Evolutionary conservation across 2,888 invertebrate genomes (phyloP).

Genomic region (Mythimna loreyi): DNA sequence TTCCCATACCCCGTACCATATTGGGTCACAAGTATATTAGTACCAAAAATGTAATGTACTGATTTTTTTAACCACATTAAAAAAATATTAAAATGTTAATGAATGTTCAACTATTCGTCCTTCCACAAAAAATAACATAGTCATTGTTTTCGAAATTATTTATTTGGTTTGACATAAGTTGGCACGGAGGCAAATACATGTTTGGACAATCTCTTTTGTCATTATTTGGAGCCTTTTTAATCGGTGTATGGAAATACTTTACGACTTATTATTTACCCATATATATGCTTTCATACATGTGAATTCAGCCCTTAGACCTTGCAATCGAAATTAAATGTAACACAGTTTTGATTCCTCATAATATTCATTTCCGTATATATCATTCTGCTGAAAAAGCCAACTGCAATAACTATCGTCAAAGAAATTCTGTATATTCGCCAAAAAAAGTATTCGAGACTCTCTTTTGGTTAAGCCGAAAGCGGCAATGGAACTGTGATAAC

Average conservation of each 20-base stretch:
- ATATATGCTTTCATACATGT: not conserved
- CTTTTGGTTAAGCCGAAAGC: not conserved
- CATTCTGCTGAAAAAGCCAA: slow-evolving; percentile 16
- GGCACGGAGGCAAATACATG: too few relatives aligned
- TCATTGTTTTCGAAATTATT: too few relatives aligned
- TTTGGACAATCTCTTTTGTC: too few relatives aligned
- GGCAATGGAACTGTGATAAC: slow-evolving; percentile 29
- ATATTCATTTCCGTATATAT: slow-evolving; percentile 1
- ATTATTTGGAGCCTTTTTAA: not conserved
- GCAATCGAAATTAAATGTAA: not conserved
- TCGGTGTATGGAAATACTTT: not conserved
- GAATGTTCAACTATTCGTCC: too few relatives aligned
- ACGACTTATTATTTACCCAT: not conserved
- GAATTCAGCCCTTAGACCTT: not conserved
- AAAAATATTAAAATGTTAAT: too few relatives aligned
- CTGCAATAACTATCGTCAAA: not conserved
- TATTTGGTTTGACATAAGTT: too few relatives aligned
- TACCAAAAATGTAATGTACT: too few relatives aligned
- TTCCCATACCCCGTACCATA: too few relatives aligned
- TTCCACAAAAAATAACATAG: too few relatives aligned
- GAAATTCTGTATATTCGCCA: too few relatives aligned
- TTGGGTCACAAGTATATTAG: too few relatives aligned
- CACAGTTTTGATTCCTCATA: slow-evolving; percentile 1
- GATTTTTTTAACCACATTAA: too few relatives aligned
- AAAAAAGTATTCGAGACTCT: not conserved